Conservation (phyloP, 30 jellyfish, hydroid and myxozoan species). For the Clytia hemisphaerica region DNA sequence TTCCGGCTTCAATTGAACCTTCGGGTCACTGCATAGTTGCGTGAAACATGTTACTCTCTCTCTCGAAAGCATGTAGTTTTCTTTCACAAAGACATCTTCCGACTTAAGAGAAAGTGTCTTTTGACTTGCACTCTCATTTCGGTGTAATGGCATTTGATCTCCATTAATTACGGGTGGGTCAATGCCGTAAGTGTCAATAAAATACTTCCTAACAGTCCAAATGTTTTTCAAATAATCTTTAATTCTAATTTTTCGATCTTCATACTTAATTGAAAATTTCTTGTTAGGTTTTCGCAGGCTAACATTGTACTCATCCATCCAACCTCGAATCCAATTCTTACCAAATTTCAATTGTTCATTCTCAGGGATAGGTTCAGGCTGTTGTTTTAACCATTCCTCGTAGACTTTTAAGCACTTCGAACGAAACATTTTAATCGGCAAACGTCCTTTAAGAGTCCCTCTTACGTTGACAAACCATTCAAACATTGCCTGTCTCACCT, state of each 20-base stretch:
- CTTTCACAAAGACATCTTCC: constrained; percentile 29
- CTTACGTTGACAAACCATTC: constrained; percentile 14
- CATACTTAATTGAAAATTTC: constrained; percentile 35
- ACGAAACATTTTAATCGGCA: constrained; percentile 23
- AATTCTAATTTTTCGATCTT: constrained; percentile 32
- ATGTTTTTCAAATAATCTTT: constrained; percentile 27
- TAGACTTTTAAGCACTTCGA: no score
- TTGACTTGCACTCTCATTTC: constrained; percentile 9
- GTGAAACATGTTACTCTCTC: constrained; percentile 46
- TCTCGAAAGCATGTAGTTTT: constrained; percentile 49
- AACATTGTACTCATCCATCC: constrained; percentile 52
- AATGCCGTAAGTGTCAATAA: constrained; percentile 28
- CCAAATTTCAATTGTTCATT: constrained; percentile 17
- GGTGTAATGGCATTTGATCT: constrained; percentile 42
- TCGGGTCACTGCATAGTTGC: constrained; percentile 36
- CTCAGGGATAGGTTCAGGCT: constrained; percentile 23
- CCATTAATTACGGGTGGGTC: constrained; percentile 49
- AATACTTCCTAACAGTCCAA: constrained; percentile 42
- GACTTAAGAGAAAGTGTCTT: constrained; percentile 23
- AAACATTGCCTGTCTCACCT: constrained; percentile 28
- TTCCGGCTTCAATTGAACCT: constrained; percentile 5
- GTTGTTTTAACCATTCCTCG: constrained; percentile 23
- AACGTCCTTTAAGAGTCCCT: constrained; percentile 31
- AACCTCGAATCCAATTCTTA: constrained; percentile 41
- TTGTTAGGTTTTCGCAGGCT: constrained; percentile 59